A percentile compares a stretch with the other conserved stretches of the same genome.
Evolutionary conservation across 2,888 invertebrate species (phyloP).

Genomic region (Platerodrilus igneus): DNA sequence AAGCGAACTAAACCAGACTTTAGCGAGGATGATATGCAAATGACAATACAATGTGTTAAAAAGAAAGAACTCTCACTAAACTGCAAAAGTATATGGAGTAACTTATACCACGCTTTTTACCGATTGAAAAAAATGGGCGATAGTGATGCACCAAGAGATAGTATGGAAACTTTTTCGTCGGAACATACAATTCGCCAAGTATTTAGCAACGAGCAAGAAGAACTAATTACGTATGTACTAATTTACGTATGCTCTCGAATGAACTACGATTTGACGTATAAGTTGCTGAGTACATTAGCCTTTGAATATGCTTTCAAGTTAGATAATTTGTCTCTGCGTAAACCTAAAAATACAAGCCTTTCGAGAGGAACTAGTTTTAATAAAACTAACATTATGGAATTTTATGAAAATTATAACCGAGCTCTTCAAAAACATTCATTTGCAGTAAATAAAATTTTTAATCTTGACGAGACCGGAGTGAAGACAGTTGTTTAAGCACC

Average conservation of each 20-base stretch:
- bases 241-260: slow-evolving; percentile 1
- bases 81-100: too few relatives aligned
- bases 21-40: too few relatives aligned
- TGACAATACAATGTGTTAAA: too few relatives aligned
- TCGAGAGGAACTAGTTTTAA: background rate
- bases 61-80: too few relatives aligned
- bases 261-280: slow-evolving; percentile 1
- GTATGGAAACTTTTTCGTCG: too few relatives aligned
- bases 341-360: slow-evolving; percentile 2
- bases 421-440: slow-evolving; percentile 16
- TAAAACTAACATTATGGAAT: slow-evolving; percentile 3
- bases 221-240: too few relatives aligned
- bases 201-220: too few relatives aligned
- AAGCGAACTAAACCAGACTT: too few relatives aligned
- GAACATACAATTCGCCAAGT: too few relatives aligned
- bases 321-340: background rate
- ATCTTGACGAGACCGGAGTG: slow-evolving; percentile 33
- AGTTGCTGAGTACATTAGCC: background rate
- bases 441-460: slow-evolving; percentile 23
- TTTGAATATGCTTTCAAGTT: background rate
- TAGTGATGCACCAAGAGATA: too few relatives aligned
- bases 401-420: slow-evolving; percentile 16
- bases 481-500: slow-evolving; percentile 29
- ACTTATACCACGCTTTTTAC: too few relatives aligned
- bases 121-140: too few relatives aligned